phyloP scores from a whole-genome alignment of 2,888 invertebrate genomes.

The Calameuta pallipes region DNA sequence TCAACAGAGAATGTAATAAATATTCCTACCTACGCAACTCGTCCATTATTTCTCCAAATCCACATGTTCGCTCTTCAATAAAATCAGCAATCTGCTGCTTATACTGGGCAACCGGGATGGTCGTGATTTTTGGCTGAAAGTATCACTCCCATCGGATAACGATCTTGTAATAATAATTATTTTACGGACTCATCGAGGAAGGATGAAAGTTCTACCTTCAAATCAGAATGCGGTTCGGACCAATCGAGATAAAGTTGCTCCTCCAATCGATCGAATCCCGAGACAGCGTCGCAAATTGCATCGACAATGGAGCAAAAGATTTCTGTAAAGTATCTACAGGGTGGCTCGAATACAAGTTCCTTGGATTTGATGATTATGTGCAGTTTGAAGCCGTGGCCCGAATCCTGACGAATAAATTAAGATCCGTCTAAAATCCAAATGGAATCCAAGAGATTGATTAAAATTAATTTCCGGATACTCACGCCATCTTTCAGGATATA shows the following conservation, averaged over 20 bases:
- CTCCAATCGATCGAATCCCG: constrained; percentile 82
- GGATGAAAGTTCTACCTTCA: constrained; percentile 41
- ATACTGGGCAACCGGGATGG: constrained; percentile 74
- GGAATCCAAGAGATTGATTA: background rate
- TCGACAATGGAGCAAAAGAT: constrained; percentile 80
- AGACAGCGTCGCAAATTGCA: constrained; percentile 78
- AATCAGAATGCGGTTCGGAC: constrained; percentile 36
- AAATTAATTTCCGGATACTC: constrained; percentile 40
- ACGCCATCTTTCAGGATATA: constrained; percentile 83
- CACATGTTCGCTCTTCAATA: constrained; percentile 77
- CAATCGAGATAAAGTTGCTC: constrained; percentile 80
- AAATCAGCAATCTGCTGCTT: constrained; percentile 74
- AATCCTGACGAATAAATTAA: constrained; percentile 49
- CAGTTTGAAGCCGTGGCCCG: constrained; percentile 77
- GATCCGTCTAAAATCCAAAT: background rate
- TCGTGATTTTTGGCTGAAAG: constrained; percentile 79
- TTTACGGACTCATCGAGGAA: background rate
- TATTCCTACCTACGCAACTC: constrained; percentile 69
- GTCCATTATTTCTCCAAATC: constrained; percentile 77
- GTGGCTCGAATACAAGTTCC: constrained; percentile 78
- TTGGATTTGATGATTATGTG: constrained; percentile 73
- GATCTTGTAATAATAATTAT: background rate
- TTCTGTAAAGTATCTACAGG: constrained; percentile 80
- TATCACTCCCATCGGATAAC: constrained; percentile 13
- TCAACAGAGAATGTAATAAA: background rate